Evolutionary conservation across 2,797 vertebrate genomes (phyloP), one percentile per base, ranked within the genome.

Genomic region (Pipistrellus nathusii): DNA sequence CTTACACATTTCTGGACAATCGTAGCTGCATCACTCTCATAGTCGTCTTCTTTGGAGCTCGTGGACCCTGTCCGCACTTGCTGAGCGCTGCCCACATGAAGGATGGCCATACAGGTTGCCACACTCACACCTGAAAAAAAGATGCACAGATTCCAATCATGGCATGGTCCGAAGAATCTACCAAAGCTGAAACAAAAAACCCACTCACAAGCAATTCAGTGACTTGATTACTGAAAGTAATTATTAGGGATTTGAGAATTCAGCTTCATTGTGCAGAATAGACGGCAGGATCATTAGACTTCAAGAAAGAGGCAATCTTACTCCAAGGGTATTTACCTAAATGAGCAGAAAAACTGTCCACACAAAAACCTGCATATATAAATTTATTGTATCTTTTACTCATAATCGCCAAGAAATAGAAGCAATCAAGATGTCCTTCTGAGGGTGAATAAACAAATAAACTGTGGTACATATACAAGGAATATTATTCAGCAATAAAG

Each of bases 1-100:
- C 99, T 98, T 98, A 99, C 99, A 98, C 99, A 99, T 99, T 99
- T 99, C 98, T 99, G 99, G 89, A 99, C 99, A 87, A 99, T 99
- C 41, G 99, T 99, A 97, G 99, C 99, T 32, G 99, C 99, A 9
- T 99, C 99, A 0, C 99, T 99, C 98, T 99, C 99, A 86, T 99
- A 99, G 98, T 99, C 99, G 6, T 99, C 99, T 96, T 99, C 99
- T 98, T 99, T 99, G 66, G 99, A 99, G 90, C 99, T 99, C 0
- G 99, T 99, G 35, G 99, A 99, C 38, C 99, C 98, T 0, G 99
- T 99, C 87, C 99, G 99, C 91, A 99, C 99, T 98, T 99, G 99
- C 93, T 99, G 98, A 66, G 99, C 99, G 53, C 99, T 99, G 6
- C 99, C 99, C 86, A 99, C 99, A 0, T 99, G 99, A 13, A 99